These are phyloP conservation scores for Hyalella azteca DNA, from an alignment of 2,888 invertebrate genomes.

Conservation along the genomic window DNA sequence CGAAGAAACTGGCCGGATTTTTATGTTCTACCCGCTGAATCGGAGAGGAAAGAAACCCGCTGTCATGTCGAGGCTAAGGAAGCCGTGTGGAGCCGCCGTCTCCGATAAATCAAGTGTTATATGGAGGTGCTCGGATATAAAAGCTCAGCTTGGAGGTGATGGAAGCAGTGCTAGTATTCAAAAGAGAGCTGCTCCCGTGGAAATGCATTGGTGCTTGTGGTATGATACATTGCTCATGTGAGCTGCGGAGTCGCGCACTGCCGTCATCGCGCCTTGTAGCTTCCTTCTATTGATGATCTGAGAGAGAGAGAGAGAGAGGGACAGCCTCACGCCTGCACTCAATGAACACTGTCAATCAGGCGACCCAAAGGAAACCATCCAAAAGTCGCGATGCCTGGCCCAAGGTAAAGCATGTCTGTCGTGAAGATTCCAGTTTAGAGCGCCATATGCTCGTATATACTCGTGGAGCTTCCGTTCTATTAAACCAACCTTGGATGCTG, in stretches of 20 bases:
- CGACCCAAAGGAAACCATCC: conserved; percentile 37
- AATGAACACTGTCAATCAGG: conserved; percentile 36
- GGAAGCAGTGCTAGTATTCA: conserved; percentile 33
- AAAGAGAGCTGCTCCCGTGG: conserved; percentile 34
- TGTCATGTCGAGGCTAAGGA: conserved; percentile 35
- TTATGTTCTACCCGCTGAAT: conserved; percentile 36
- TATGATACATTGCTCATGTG: neutral
- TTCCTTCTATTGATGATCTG: conserved; percentile 30
- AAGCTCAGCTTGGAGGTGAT: conserved; percentile 37
- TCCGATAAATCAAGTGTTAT: conserved; percentile 37
- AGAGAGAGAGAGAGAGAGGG: too few relatives aligned
- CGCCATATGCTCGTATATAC: conserved; percentile 31
- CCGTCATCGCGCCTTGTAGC: neutral
- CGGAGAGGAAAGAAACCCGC: conserved; percentile 37
- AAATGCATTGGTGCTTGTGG: conserved; percentile 34
- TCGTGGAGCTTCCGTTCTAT: conserved; percentile 33
- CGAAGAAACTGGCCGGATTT: conserved; percentile 33
- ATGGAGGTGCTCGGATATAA: conserved; percentile 35
- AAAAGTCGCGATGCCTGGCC: conserved; percentile 26
- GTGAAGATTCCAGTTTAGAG: conserved; percentile 32
- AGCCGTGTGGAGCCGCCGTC: conserved; percentile 36
- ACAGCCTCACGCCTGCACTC: conserved; percentile 1
- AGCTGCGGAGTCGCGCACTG: neutral
- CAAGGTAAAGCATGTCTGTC: conserved; percentile 32
- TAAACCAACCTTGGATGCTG: conserved; percentile 22